A percentile compares a stretch with the other conserved stretches of the same genome.
phyloP scores from a whole-genome alignment of 2,113 vertebrate genomes.

The Laterallus jamaicensis region DNA sequence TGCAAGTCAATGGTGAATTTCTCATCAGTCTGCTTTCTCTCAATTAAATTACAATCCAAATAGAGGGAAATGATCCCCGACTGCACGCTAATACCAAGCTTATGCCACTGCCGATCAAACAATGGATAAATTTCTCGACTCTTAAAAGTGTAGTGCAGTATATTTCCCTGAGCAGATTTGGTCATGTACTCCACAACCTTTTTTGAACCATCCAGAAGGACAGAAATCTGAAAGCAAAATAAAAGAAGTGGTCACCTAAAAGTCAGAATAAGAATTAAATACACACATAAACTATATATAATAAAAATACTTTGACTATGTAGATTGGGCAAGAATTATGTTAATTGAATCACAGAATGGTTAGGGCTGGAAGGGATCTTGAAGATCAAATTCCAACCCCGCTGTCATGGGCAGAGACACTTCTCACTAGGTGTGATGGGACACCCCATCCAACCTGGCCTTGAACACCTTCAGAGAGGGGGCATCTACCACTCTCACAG shows the following conservation, averaged over 20 bases:
- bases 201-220: constrained; percentile 88
- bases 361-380: too few relatives aligned
- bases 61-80: constrained; percentile 84
- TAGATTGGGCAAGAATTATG: not conserved
- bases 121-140: constrained; percentile 88
- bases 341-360: not conserved
- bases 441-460: too few relatives aligned
- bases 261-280: not conserved
- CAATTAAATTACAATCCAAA: constrained; percentile 91
- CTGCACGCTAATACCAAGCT: constrained; percentile 87
- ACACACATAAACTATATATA: not conserved
- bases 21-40: constrained; percentile 81
- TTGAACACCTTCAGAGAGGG: too few relatives aligned
- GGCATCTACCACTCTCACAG: too few relatives aligned
- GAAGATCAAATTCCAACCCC: too few relatives aligned
- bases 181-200: constrained; percentile 88
- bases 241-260: not conserved
- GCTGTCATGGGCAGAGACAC: too few relatives aligned
- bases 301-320: not conserved
- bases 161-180: constrained; percentile 77
- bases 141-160: constrained; percentile 87
- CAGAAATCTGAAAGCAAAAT: constrained; percentile 79
- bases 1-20: constrained; percentile 77
- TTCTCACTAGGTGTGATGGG: too few relatives aligned
- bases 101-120: constrained; percentile 97